Conservation (phyloP, 2,113 vertebrate species). For the Myotis davidii region DNA sequence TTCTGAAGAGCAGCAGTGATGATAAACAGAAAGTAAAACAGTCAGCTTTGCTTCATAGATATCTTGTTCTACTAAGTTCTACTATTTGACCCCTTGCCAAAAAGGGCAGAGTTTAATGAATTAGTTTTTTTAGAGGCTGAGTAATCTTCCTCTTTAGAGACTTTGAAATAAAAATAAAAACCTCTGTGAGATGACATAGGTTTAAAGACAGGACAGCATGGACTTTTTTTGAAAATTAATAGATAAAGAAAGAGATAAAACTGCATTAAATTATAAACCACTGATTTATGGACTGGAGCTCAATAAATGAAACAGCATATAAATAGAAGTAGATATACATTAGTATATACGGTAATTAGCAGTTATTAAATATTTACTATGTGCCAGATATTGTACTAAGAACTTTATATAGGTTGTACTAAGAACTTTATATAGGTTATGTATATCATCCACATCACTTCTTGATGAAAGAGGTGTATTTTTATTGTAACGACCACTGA, state of each 20-base stretch:
- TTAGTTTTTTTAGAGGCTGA: background rate
- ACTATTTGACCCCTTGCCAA: background rate
- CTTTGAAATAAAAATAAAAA: slow-evolving; percentile 7
- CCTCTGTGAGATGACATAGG: background rate
- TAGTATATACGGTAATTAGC: background rate
- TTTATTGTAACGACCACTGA: background rate
- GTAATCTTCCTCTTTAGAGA: background rate
- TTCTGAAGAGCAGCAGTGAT: background rate
- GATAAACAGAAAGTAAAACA: background rate
- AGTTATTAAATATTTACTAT: background rate
- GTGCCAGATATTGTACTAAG: background rate
- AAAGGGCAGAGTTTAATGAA: background rate
- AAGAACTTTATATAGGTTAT: background rate
- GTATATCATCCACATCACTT: background rate
- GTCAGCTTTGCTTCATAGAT: background rate
- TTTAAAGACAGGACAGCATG: background rate
- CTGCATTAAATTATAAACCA: background rate
- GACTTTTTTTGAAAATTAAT: background rate
- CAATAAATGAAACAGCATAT: background rate
- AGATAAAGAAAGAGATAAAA: background rate
- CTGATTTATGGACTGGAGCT: background rate
- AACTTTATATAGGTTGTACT: background rate
- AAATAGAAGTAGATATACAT: background rate
- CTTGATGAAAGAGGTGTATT: background rate
- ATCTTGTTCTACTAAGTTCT: background rate